Evolutionary conservation across 2,113 vertebrate species (phyloP).

Genomic region (Pseudolaguvia tuberculata): DNA sequence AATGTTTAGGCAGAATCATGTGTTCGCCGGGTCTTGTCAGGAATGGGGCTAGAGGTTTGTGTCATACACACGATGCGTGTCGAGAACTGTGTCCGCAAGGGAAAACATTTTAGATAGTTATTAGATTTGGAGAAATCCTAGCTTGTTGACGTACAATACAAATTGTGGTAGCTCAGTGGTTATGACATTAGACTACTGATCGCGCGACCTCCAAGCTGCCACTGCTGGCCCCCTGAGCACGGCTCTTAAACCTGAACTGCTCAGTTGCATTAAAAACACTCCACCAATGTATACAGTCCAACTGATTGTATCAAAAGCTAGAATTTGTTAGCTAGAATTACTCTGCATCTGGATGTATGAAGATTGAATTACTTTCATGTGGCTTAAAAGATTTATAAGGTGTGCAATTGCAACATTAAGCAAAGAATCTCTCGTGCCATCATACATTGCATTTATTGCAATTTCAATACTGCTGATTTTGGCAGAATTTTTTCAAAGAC

Average conservation of each 20-base stretch:
- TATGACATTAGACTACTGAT: no score
- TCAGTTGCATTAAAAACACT: no score
- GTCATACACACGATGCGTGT: constrained; percentile 17
- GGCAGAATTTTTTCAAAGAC: background rate
- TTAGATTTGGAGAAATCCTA: no score
- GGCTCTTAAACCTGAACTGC: no score
- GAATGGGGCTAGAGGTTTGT: constrained; percentile 34
- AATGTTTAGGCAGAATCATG: constrained; percentile 46
- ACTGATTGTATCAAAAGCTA: no score
- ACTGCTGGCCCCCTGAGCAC: no score
- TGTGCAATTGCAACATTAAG: background rate
- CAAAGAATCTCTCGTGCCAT: background rate
- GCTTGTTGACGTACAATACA: no score
- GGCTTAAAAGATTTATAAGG: background rate
- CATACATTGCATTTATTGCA: background rate
- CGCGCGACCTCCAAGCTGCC: no score
- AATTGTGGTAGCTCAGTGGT: no score
- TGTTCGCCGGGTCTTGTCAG: constrained; percentile 42
- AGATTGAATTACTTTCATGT: background rate
- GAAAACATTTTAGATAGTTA: background rate
- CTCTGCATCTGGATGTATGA: background rate
- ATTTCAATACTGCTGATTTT: background rate
- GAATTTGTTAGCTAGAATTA: no score
- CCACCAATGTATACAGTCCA: no score
- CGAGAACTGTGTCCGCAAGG: background rate